Percentiles rank a stretch among this genome's conserved stretches.
Evolutionary conservation across 1,140 invertebrate genomes (phyloP).

Genomic region (Cotesia typhae): DNA sequence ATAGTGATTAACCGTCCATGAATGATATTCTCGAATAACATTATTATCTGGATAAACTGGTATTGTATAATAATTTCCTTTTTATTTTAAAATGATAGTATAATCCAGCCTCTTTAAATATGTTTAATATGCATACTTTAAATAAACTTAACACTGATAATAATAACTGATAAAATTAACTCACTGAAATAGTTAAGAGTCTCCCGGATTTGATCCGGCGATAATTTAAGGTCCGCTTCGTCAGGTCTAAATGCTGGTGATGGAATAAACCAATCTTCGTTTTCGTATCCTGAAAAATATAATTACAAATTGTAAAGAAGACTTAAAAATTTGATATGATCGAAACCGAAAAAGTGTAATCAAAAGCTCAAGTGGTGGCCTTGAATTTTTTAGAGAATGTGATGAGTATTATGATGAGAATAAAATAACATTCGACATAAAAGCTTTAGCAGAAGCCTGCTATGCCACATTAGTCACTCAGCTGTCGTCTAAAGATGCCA

Average conservation of each 20-base stretch:
- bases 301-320: not conserved
- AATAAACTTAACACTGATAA: not conserved
- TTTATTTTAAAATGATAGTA: not conserved
- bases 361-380: constrained; percentile 2
- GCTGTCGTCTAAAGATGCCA: constrained; percentile 20
- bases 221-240: constrained; percentile 82
- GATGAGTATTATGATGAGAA: constrained; percentile 12
- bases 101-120: not conserved
- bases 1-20: too few relatives aligned
- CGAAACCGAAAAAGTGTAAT: constrained; percentile 11
- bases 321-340: not conserved
- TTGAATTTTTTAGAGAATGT: constrained; percentile 1
- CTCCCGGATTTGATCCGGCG: constrained; percentile 93
- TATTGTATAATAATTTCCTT: too few relatives aligned
- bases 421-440: constrained; percentile 16
- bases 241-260: constrained; percentile 80
- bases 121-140: too few relatives aligned
- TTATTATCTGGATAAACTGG: too few relatives aligned
- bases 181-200: constrained; percentile 97
- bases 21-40: too few relatives aligned
- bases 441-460: constrained; percentile 6
- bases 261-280: constrained; percentile 92
- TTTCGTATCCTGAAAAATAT: constrained; percentile 83
- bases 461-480: constrained; percentile 17
- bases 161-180: constrained; percentile 61